Evolutionary conservation across 2,888 invertebrate genomes (phyloP).

Genomic region (Hydrotaea diabolus): DNA sequence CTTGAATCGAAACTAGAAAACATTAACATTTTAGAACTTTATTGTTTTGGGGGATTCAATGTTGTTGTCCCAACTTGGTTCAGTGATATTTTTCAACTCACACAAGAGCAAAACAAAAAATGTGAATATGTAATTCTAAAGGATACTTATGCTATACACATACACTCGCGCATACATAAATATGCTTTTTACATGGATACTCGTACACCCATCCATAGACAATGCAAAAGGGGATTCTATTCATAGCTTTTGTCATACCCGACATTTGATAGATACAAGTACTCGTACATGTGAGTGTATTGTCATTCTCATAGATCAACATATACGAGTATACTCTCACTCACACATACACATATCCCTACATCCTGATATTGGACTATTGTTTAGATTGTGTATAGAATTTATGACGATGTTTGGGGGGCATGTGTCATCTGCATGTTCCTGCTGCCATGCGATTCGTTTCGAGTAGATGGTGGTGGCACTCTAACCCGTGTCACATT

Average conservation of each 20-base stretch:
- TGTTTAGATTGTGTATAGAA: neutral
- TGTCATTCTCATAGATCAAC: too few relatives aligned
- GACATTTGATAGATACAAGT: neutral
- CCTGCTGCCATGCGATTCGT: neutral
- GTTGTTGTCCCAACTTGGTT: too few relatives aligned
- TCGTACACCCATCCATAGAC: too few relatives aligned
- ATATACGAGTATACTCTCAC: too few relatives aligned
- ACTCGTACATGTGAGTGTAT: neutral
- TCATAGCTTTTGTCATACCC: neutral
- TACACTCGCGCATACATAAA: neutral
- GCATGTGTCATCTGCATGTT: slow-evolving; percentile 2
- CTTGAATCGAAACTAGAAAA: too few relatives aligned
- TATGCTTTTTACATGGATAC: neutral
- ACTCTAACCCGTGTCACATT: neutral
- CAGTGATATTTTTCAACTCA: too few relatives aligned
- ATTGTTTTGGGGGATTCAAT: too few relatives aligned
- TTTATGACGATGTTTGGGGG: slow-evolving; percentile 8
- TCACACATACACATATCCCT: too few relatives aligned
- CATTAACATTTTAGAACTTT: too few relatives aligned
- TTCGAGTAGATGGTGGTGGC: neutral
- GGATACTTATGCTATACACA: neutral
- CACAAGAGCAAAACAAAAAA: too few relatives aligned
- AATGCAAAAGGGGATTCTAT: too few relatives aligned
- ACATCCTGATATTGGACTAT: neutral
- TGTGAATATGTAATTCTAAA: neutral